A percentile compares a stretch with the other conserved stretches of the same genome.
Conservation (phyloP, 2,797 vertebrate genomes). For the Sebastes flavidus region DNA sequence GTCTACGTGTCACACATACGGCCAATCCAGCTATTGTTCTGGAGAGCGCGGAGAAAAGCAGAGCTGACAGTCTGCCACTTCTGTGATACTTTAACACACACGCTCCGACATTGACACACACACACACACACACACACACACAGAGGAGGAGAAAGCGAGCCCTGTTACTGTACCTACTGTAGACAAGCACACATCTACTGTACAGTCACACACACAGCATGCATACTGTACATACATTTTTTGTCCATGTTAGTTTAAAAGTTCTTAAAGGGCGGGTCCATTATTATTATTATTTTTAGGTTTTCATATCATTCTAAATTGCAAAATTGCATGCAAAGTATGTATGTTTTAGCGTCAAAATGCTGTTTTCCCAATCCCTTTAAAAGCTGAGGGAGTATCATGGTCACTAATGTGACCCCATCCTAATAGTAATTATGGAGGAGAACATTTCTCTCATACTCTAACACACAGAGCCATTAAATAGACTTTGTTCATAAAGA, state of each 20-base stretch:
- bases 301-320: no score
- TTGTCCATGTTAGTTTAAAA: not conserved
- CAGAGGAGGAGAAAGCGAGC: not conserved
- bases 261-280: no score
- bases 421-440: not conserved
- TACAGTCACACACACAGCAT: not conserved
- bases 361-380: not conserved
- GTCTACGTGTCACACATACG: constrained; percentile 80
- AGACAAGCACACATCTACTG: constrained; percentile 24
- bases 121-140: constrained; percentile 30
- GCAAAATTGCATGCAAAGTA: no score
- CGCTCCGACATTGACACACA: constrained; percentile 32
- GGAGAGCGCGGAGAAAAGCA: constrained; percentile 86
- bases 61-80: constrained; percentile 97
- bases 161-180: constrained; percentile 45
- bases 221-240: not conserved
- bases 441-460: not conserved
- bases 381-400: not conserved
- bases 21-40: constrained; percentile 94
- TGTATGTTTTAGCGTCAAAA: not conserved
- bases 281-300: no score
- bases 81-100: constrained; percentile 81
- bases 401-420: not conserved
- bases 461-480: not conserved
- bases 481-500: not conserved